Conservation (phyloP, 2,113 vertebrate species). For the Pseudopipra pipra region DNA sequence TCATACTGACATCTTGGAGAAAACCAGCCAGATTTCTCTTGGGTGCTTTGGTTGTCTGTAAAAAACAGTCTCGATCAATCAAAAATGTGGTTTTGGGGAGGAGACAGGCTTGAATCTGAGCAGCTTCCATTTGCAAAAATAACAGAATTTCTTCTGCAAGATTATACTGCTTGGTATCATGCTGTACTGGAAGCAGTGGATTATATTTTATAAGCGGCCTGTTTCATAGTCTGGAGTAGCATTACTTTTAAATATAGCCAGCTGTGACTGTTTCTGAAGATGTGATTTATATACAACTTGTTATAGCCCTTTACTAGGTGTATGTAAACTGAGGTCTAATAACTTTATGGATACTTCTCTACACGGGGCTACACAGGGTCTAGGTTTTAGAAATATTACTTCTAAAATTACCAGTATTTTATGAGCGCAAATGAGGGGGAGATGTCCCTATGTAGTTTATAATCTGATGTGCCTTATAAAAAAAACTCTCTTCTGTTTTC, state of each 20-base stretch:
- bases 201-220: conserved; percentile 14
- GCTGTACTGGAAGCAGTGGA: neutral
- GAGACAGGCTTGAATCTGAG: neutral
- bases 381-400: conserved; percentile 51
- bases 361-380: conserved; percentile 27
- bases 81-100: neutral
- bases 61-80: neutral
- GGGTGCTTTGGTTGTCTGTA: conserved; percentile 21
- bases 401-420: conserved; percentile 45
- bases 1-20: neutral
- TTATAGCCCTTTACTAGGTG: conserved; percentile 35
- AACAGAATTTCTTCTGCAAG: neutral
- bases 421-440: neutral
- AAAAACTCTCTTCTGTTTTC: conserved; percentile 45
- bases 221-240: conserved; percentile 30
- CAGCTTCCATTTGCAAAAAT: conserved; percentile 5
- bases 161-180: neutral
- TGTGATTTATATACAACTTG: conserved; percentile 27
- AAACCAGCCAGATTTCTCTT: neutral
- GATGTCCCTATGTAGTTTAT: conserved; percentile 39
- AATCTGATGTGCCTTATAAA: conserved; percentile 73
- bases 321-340: conserved; percentile 40
- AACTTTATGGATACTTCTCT: conserved; percentile 34
- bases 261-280: conserved; percentile 38
- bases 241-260: conserved; percentile 17